phyloP scores from a whole-genome alignment of 2,113 vertebrate species.

The Sylvilagus bachmani region DNA sequence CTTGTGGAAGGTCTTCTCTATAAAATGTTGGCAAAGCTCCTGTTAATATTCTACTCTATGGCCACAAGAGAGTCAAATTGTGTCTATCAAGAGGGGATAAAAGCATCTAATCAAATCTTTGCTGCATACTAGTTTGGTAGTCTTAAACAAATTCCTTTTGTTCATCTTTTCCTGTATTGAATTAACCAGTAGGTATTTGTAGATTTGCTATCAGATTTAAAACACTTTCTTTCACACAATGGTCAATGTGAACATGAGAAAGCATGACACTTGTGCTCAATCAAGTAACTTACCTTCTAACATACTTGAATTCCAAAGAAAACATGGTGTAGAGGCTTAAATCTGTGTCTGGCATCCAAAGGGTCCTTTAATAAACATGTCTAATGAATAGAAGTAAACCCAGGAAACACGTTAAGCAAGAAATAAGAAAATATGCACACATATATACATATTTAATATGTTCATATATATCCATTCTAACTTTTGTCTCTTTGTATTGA shows the following conservation, averaged over 20 bases:
- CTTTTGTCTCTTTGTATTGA: not conserved
- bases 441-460: not conserved
- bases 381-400: not conserved
- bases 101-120: not conserved
- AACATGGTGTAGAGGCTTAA: not conserved
- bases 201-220: conserved; percentile 11
- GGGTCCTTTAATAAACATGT: not conserved
- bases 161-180: conserved; percentile 10
- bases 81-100: not conserved
- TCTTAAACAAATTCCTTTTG: not conserved
- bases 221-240: not conserved
- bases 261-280: not conserved
- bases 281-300: not conserved
- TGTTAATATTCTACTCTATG: conserved; percentile 69
- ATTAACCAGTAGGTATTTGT: not conserved
- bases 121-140: not conserved
- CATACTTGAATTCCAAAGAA: not conserved
- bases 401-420: not conserved
- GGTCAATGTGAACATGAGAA: not conserved
- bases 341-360: not conserved
- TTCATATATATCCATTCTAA: not conserved
- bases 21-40: conserved; percentile 72
- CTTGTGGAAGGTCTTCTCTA: conserved; percentile 70
- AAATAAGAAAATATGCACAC: not conserved
- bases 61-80: not conserved